Evolutionary conservation across 2,888 invertebrate species (phyloP), one percentile per base, ranked within the genome.

Genomic region (Gnatocerus cornutus): DNA sequence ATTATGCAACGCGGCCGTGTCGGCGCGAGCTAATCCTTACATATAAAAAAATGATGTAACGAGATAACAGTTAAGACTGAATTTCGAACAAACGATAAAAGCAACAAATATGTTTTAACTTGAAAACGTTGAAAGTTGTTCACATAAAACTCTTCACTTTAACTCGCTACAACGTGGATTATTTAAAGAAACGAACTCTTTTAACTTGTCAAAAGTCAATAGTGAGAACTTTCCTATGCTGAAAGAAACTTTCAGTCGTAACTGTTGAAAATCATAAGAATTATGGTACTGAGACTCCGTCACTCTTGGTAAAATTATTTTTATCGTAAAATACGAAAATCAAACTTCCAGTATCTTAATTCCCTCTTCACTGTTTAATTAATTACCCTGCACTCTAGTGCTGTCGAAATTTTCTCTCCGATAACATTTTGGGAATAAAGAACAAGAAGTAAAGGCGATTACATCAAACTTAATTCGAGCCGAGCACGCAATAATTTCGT

Each of bases 401-500:
- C 41, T 43, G 43, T 43, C 53, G 53, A 63, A 63, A 63, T 63
- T 53, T 63, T 63, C 52, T 63, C 63, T 63, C 14, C 29, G 29
- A 13, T 16, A 63, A 53, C 52, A 50, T 46, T 50, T 50, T 39
- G 61, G 16, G 50, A 43, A 46, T 59, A 59, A 59, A 59, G 45
- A 58, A 43, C 43, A 39, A 39, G 62, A 12, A 53, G 52, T 30
- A 63, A 63, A 33, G 43, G 29, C 43, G 52, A 63, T 63, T 63
- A 63, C 30, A 41, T 63, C 52, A 41, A 63, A 58, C 41, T 52
- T 63, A 52, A 63, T 48, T 61, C 61, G 52, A 43, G 30, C 52
- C 10, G 41, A 63, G 21, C 63, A 63, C 43, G 45, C 52, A 63
- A 63, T 63, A 52, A 63, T 63, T 63, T 62, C 50, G 46, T 59